Evolutionary conservation across 2,797 vertebrate genomes (phyloP), one percentile per base, ranked within the genome.

Genomic region (Arnoldichthys spilopterus): DNA sequence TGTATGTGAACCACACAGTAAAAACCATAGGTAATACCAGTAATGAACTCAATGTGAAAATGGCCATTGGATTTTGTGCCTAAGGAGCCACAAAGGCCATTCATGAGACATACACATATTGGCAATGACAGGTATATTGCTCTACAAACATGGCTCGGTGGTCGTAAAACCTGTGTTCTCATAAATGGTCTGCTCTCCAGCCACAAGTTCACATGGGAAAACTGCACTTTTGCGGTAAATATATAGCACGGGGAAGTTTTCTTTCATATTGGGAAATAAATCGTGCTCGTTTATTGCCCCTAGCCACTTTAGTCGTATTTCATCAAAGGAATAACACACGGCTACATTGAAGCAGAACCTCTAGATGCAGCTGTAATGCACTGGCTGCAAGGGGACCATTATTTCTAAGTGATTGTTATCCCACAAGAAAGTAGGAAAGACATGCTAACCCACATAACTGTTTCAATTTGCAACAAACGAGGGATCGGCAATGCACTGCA

Each of bases 181-280:
- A 71, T 67, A 83, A 74, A 75, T 28, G 24, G 13, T 51, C 18
- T 20, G 53, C 32, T 49, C 72, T 69, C 53, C 43, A 68, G 51
- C 79, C 73, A 76, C 67, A 18, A 47, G 59, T 81, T 81, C 79
- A 81, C 74, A 76, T 81, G 74, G 74, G 79, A 81, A 81, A 80
- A 59, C 49, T 59, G 68, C 40, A 59, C 51, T 67, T 76, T 72
- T 72, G 40, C 40, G 18, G 61, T 67, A 59, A 76, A 76, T 67
- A 76, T 72, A 81, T 72, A 59, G 59, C 7, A n/a, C 37, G 13
- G 49, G 61, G 59, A 81, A 71, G 51, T 59, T 81, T 81, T 76
- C 37, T 72, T 72, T 76, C 66, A 70, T 71, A 71, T 72, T 28
- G 32, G 61, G 5, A 51, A 72, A 68, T 76, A 76, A 59, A 76